Conservation (phyloP, 92 coral and sea anemone species). For the Ricordea florida region DNA sequence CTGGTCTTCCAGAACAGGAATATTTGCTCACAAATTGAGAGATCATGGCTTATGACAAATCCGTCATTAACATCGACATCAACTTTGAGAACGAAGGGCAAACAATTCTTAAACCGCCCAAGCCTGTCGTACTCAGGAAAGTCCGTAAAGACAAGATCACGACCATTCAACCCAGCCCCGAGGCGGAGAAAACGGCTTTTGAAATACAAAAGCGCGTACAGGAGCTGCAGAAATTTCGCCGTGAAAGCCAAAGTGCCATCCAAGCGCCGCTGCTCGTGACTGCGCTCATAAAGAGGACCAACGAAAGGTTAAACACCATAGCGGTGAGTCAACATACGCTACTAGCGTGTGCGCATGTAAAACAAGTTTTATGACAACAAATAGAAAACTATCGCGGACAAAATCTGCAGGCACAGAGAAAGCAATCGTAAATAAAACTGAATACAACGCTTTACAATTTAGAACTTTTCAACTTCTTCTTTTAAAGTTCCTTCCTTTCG, state of each 20-base stretch:
- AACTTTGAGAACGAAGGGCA: constrained; percentile 77
- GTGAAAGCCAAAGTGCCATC: constrained; percentile 75
- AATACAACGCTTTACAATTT: too few relatives aligned
- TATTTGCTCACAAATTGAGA: too few relatives aligned
- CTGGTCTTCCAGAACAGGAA: too few relatives aligned
- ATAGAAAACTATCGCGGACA: too few relatives aligned
- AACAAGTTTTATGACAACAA: too few relatives aligned
- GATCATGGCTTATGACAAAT: constrained; percentile 77
- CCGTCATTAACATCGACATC: constrained; percentile 80
- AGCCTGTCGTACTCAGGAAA: constrained; percentile 53
- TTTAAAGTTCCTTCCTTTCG: too few relatives aligned
- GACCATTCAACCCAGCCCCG: constrained; percentile 74
- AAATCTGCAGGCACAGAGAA: too few relatives aligned
- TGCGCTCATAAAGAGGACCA: constrained; percentile 61
- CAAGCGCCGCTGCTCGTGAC: constrained; percentile 67
- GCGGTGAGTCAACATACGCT: too few relatives aligned
- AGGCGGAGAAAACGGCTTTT: constrained; percentile 58
- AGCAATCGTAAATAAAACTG: too few relatives aligned
- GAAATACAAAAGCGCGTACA: constrained; percentile 66
- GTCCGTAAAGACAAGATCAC: constrained; percentile 70
- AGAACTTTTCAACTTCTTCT: too few relatives aligned
- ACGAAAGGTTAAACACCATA: constrained; percentile 46
- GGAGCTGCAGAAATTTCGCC: constrained; percentile 72
- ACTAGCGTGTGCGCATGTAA: too few relatives aligned
- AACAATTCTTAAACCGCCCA: constrained; percentile 35